Evolutionary conservation across 2,888 invertebrate species (phyloP), one percentile per base, ranked within the genome.

Genomic region (Ormyrus nitidulus): DNA sequence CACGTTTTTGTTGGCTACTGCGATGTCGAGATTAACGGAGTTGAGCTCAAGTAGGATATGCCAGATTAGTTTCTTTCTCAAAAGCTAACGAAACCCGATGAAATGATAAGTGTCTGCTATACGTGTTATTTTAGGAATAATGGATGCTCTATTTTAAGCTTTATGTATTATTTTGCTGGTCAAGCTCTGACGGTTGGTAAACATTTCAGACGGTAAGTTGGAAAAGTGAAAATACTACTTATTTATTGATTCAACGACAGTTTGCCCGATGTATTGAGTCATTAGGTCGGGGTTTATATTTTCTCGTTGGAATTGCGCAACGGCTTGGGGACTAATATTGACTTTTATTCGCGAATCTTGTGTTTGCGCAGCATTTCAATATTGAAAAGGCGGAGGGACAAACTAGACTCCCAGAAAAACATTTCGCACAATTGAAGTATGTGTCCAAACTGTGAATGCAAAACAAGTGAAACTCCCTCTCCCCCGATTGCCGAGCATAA

Each of bases 51-150:
- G 59, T 59, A 5, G 10, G 34, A 51, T 19, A 7, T n/a, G 10
- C 48, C n/a, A 9, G 56, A 61, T 78, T 73, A 68, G 73, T 66
- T 48, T 61, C 72, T 59, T 72, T 62, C 56, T 61, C 48, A 70
- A 78, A 68, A 61, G 58, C n/a, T 3, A 66, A n/a, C 19, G 10
- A 64, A 70, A 64, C 66, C 11, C 66, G 72, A 78, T 65, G 61
- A 48, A 49, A 73, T 10, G 68, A 68, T 62, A 72, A 54, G 79
- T 56, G 58, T 7, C 19, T 62, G 49, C 34, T 46, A 64, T 34
- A 74, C 74, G 9, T 69, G 69, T 74, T 79, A 70, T 65, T 62
- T 58, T 9, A 56, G 61, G 66, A 73, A 54, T 73, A 69, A 53
- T 62, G 51, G 54, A 48, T 6, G 13, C n/a, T 44, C 56, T 66